These are phyloP conservation scores for Halisarca cf. caerulea DNA, from an alignment of 37 sponge, comb jelly and placozoan genomes.

Conservation along the genomic window DNA sequence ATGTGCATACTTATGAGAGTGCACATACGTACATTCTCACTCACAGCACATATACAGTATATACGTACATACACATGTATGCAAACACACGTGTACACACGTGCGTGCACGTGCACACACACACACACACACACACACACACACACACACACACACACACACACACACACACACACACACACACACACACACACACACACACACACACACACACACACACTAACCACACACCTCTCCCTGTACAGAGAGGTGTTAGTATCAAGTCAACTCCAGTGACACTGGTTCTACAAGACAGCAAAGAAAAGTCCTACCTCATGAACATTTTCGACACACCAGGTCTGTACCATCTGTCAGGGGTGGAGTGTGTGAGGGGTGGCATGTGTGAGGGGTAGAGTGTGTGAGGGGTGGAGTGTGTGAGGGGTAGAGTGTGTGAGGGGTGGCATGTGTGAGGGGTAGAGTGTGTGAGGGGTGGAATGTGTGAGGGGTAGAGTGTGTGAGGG, in stretches of 20 bases:
- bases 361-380: not conserved
- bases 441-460: not conserved
- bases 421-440: not conserved
- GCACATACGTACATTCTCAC: no score
- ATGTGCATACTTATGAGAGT: not conserved
- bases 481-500: no score
- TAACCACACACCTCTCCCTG: not conserved
- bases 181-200: no score
- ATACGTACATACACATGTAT: no score
- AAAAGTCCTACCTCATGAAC: slow-evolving; percentile 92
- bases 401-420: not conserved
- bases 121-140: no score
- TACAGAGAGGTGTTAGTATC: slow-evolving; percentile 86
- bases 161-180: no score
- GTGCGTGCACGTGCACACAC: no score
- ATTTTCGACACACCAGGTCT: slow-evolving; percentile 91
- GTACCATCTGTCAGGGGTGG: not conserved
- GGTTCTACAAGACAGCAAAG: slow-evolving; percentile 74
- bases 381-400: not conserved
- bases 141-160: no score
- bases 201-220: not conserved
- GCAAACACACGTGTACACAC: no score
- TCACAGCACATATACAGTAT: not conserved
- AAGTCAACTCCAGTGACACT: slow-evolving; percentile 87
- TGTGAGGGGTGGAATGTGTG: no score